Evolutionary conservation across 2,113 vertebrate genomes (phyloP), one percentile per base, ranked within the genome.

Genomic region (Anser cygnoides): DNA sequence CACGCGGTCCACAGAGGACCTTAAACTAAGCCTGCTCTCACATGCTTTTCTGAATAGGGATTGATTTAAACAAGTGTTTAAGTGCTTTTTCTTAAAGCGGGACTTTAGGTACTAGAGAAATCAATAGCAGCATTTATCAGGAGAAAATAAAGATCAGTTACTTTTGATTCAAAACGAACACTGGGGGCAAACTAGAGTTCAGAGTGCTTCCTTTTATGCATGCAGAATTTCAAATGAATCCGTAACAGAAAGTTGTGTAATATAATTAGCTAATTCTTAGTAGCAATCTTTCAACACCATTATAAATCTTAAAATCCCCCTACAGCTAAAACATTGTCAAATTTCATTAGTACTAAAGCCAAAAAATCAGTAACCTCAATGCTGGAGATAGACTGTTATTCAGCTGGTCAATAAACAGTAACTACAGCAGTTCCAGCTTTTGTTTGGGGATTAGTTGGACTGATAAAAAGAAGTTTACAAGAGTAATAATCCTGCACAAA

Each of bases 91-190:
- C 85, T 88, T 68, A 89, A 81, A 92, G 26, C 39, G 50, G 22
- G 3, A 21, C 35, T 31, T 84, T 89, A 84, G 77, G 44, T 50
- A 75, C 54, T 41, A 73, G 72, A 80, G 68, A 95, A 94, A 92
- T 86, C 88, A 95, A 94, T 77, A 93, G 29, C 89, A 81, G 7
- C 28, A 44, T 84, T 97, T 94, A 92, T 89, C 57, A 93, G 18
- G 29, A 77, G 81, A 90, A 87, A 39, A 28, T 35, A 76, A 91
- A 95, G 90, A 61, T 41, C 35, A 65, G 41, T 74, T 92, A 71
- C 43, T 88, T 93, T 75, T 72, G 29, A 90, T 81, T 89, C 68
- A 68, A 61, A 89, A 86, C 10, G 0, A 95, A 78, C 8, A 73
- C 43, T 13, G 0, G 37, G 18, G 29, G 29, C 57, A 74, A 92